Evolutionary conservation across 2,888 invertebrate genomes (phyloP).

Genomic region (Pyrrhia umbra): DNA sequence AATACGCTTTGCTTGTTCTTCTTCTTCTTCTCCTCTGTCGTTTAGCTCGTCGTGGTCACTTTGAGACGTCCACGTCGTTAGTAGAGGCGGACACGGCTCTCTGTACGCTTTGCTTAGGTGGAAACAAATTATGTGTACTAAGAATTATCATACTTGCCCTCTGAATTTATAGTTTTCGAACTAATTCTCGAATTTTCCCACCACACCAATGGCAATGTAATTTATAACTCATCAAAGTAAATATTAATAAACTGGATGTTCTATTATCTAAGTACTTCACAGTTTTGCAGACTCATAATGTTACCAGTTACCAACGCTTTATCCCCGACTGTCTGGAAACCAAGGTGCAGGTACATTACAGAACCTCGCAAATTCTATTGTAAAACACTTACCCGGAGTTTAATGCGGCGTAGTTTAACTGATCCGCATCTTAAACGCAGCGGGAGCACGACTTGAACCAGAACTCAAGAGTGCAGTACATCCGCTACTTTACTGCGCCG

Average conservation of each 20-base stretch:
- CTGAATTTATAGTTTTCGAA: no score
- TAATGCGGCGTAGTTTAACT: slow-evolving; percentile 39
- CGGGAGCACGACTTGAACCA: slow-evolving; percentile 52
- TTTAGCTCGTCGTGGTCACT: no score
- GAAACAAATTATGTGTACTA: no score
- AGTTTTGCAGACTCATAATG: neutral
- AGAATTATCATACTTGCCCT: no score
- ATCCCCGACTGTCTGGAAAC: slow-evolving; percentile 6
- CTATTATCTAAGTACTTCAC: neutral
- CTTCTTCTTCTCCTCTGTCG: no score
- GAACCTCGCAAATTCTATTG: slow-evolving; percentile 39
- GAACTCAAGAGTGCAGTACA: slow-evolving; percentile 65
- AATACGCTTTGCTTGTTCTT: no score
- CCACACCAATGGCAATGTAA: no score
- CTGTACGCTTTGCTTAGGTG: no score
- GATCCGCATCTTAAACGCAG: slow-evolving; percentile 52
- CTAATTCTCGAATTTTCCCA: no score
- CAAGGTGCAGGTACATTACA: slow-evolving; percentile 16
- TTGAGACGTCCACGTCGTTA: no score
- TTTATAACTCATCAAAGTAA: no score
- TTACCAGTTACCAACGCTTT: neutral
- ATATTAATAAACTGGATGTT: neutral
- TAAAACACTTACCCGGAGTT: slow-evolving; percentile 48
- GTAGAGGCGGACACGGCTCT: no score
- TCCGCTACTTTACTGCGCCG: slow-evolving; percentile 59